Evolutionary conservation across 2,113 vertebrate species (phyloP).

Genomic region (Malurus alboscapulatus): DNA sequence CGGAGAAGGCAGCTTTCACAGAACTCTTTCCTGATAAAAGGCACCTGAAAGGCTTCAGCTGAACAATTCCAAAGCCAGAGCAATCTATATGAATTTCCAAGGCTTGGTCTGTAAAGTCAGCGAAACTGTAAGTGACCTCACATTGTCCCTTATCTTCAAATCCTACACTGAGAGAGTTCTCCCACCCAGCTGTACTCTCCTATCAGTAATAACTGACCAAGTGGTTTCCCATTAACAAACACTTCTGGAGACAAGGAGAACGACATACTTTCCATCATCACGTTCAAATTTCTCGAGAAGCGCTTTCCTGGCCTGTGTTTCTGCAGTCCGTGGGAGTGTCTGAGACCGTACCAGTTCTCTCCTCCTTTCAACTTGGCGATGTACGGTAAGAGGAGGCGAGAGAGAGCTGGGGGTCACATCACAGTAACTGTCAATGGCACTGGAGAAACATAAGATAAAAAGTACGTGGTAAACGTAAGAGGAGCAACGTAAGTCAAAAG

Average conservation of each 20-base stretch:
- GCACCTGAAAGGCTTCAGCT: not conserved
- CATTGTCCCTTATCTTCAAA: not conserved
- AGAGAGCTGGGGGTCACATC: slow-evolving; percentile 46
- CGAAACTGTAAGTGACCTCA: not conserved
- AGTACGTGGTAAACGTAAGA: not conserved
- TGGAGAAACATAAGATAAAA: not conserved
- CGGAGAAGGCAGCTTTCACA: not conserved
- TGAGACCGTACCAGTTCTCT: slow-evolving; percentile 83
- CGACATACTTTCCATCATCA: slow-evolving; percentile 78
- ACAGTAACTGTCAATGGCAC: slow-evolving; percentile 33
- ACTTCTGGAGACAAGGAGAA: not conserved
- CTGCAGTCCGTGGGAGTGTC: slow-evolving; percentile 78
- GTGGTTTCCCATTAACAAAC: not conserved
- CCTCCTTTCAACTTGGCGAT: slow-evolving; percentile 77
- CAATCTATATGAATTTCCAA: not conserved
- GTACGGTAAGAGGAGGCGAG: slow-evolving; percentile 43
- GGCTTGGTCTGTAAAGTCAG: not conserved
- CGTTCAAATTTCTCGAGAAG: slow-evolving; percentile 87
- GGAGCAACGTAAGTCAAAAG: not conserved
- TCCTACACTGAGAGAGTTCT: not conserved
- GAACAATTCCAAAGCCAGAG: not conserved
- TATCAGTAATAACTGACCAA: not conserved
- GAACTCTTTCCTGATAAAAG: not conserved
- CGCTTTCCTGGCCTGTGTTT: slow-evolving; percentile 82
- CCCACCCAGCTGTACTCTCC: not conserved